Base-by-base conservation (phyloP, 2,113 vertebrate species). In the Anoplopoma fimbria region DNA sequence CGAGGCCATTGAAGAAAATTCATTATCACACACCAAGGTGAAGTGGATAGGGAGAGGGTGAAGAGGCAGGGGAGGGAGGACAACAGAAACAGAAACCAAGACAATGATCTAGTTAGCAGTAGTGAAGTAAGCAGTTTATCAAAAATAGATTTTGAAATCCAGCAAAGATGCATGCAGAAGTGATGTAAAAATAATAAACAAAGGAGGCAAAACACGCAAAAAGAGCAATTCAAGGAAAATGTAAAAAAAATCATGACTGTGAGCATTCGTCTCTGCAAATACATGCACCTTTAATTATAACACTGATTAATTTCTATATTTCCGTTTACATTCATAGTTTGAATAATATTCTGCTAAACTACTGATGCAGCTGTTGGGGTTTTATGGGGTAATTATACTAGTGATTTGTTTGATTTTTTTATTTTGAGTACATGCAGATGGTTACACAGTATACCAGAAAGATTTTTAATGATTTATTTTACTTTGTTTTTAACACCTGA, bases 21-120 rank as follows among this genome's bases (percentile, higher is more conserved):
- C 65, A 87, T 89, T 88, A 87, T 86, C 82, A 72, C 70, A 81
- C 65, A 76, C 49, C 40, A n/a, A 87, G 79, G 79, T 90, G 49
- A 77, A 65, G 79, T 31, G 82, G 70, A 64, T 36, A 29, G 70
- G 25, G 64, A 77, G 55, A 84, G 33, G 84, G 57, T 69, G 45
- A 75, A 74, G 63, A 72, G 62, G 36, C 23, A 12, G 19, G 10
- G 58, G 45, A 21, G 17, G 2, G 31, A 64, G 61, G 53, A 45
- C 73, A 80, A 80, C 25, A 75, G 65, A 49, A 67, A 79, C 49
- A 83, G 77, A 88, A 68, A 83, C 23, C 29, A 17, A 84, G 71
- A 75, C 60, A 68, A 68, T 78, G 68, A 81, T 79, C 69, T 71
- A 70, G 79, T 83, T 74, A 81, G 67, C 31, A 58, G 79, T 23